Conservation (phyloP, 2,113 vertebrate species). For the Shinisaurus crocodilurus region DNA sequence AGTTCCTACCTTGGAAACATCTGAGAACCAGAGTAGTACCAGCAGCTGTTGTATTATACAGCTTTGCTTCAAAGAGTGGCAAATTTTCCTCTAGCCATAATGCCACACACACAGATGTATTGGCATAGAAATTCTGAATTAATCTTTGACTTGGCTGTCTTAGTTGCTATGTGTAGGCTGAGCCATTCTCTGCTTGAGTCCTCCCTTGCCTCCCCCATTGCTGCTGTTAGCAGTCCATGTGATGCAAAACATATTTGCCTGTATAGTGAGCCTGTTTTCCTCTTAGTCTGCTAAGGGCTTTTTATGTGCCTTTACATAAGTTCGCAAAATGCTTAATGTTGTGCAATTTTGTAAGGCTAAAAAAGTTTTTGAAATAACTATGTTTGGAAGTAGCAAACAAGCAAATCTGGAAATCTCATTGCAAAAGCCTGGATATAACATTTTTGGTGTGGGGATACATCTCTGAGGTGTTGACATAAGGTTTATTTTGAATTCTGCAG, state of each 20-base stretch:
- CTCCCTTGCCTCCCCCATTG: neutral
- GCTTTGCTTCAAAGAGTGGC: neutral
- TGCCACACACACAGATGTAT: neutral
- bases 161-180: neutral
- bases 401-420: neutral
- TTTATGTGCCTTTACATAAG: neutral
- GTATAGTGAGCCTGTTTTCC: neutral
- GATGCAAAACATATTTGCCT: neutral
- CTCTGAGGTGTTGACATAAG: neutral
- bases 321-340: neutral
- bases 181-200: neutral
- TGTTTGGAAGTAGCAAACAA: slow-evolving; percentile 5
- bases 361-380: neutral
- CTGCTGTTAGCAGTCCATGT: neutral
- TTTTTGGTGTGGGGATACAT: neutral
- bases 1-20: neutral
- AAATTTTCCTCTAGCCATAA: neutral
- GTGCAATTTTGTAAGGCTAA: neutral
- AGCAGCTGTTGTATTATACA: neutral
- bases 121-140: slow-evolving; percentile 2
- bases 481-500: neutral
- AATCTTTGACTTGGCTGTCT: neutral
- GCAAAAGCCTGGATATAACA: neutral
- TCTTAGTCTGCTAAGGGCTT: neutral
- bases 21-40: neutral